These are phyloP conservation scores for Trachythela sp. DNA, from an alignment of 64 coral and sea anemone genomes.

Conservation along the genomic window DNA sequence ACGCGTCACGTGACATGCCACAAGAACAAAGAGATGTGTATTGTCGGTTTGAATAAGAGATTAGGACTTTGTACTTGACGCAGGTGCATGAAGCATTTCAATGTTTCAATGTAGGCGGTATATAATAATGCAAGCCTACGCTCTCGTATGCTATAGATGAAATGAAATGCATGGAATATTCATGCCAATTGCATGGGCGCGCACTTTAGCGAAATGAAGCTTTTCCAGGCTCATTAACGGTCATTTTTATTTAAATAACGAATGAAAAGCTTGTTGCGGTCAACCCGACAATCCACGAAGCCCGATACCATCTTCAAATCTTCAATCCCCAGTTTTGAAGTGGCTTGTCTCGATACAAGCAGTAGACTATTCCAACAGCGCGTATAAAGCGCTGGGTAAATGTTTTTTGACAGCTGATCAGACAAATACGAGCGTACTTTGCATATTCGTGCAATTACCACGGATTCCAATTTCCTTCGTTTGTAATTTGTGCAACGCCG, in stretches of 20 bases:
- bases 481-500: not conserved
- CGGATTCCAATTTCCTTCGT: not conserved
- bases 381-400: not conserved
- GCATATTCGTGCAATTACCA: slow-evolving; percentile 8
- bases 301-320: not conserved
- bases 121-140: not conserved
- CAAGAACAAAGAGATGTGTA: not conserved
- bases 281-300: not conserved
- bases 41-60: not conserved
- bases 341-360: not conserved
- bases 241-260: not conserved
- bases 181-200: not conserved
- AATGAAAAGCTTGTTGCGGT: slow-evolving; percentile 3
- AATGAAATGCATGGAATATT: not conserved
- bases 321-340: not conserved
- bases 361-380: not conserved
- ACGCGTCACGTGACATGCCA: not conserved
- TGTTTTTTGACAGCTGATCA: not conserved
- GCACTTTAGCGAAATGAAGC: not conserved
- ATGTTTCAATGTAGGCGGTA: not conserved
- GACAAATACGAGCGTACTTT: not conserved
- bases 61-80: not conserved
- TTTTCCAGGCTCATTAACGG: not conserved
- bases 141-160: not conserved
- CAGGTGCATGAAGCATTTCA: not conserved